Evolutionary conservation across 1,140 invertebrate genomes (phyloP), one percentile per base, ranked within the genome.

Genomic region (Propsilocerus akamusi): DNA sequence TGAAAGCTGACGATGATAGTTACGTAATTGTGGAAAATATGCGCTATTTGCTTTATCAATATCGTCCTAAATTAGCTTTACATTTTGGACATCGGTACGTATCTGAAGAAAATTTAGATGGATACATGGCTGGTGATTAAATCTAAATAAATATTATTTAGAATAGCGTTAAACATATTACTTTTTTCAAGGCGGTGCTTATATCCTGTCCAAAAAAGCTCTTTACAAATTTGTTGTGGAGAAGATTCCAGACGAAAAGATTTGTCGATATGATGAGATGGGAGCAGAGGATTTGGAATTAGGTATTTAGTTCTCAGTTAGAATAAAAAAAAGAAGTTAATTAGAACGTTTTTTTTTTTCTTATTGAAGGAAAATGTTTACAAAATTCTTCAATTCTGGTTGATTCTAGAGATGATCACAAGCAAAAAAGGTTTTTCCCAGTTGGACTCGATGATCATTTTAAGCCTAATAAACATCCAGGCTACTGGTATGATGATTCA

Each of bases 121-220:
- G 92, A 51, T 52, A 47, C 47, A 46, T 32, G 52, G 49, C 20
- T 26, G 22, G 58, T 87, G 87, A 0, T 88, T 84, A 56, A 68
- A 78, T 17, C 89, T 90, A 62, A 87, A 88, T 56, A 83, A 77
- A 79, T 53, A 69, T 72, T 52, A 89, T 87, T 59, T 94, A n/a
- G n/a, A n/a, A n/a, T n/a, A n/a, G n/a, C n/a, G n/a, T n/a, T n/a
- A n/a, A n/a, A n/a, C n/a, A n/a, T n/a, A n/a, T n/a, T n/a, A n/a
- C n/a, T n/a, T n/a, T n/a, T n/a, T n/a, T n/a, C n/a, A n/a, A n/a
- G 88, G 88, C 91, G 89, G 59, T 91, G 86, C 86, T 77, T 86
- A 56, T 92, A 90, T 60, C 88, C 87, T 51, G 91, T 86, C 62
- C 92, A 92, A 41, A 5, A 41, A 41, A 41, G 34, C 34, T 1